Evolutionary conservation across 2,888 invertebrate species (phyloP).

Genomic region (Lampropteryx suffumata): DNA sequence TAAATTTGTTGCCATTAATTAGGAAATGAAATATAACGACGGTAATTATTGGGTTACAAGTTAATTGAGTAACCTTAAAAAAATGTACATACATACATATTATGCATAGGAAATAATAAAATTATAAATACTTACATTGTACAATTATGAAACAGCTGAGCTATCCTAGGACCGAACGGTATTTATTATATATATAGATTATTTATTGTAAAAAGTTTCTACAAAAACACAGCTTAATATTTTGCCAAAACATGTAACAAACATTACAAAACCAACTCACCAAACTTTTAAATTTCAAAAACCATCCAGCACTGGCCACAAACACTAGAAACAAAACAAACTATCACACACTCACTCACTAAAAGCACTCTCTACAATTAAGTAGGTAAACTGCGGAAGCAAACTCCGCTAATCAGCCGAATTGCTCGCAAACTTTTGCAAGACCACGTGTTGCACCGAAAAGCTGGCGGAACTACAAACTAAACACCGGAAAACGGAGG

Average conservation of each 20-base stretch:
- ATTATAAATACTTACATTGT: too few species aligned
- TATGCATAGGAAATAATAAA: too few species aligned
- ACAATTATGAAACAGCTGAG: too few species aligned
- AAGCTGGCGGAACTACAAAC: constrained; percentile 29
- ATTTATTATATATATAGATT: too few species aligned
- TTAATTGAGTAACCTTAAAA: too few species aligned
- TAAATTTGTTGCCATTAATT: too few species aligned
- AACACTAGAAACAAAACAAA: constrained; percentile 42
- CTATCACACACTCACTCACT: constrained; percentile 50
- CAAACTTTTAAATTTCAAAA: constrained; percentile 36
- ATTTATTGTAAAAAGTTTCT: too few species aligned
- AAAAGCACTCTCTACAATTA: constrained; percentile 41
- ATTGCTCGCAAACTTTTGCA: constrained; percentile 56
- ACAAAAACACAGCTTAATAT: too few species aligned
- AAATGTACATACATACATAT: too few species aligned
- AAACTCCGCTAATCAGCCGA: constrained; percentile 56
- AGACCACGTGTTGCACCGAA: constrained; percentile 66
- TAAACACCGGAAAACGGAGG: constrained; percentile 35
- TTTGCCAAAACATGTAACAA: neutral
- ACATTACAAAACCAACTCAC: constrained; percentile 33
- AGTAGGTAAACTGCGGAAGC: constrained; percentile 42
- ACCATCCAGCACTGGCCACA: constrained; percentile 47
- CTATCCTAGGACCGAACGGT: too few species aligned
- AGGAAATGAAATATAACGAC: too few species aligned
- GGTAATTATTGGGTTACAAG: too few species aligned